Evolutionary conservation across 2,888 invertebrate species (phyloP), one percentile per base, ranked within the genome.

Genomic region (Dorcus hopei): DNA sequence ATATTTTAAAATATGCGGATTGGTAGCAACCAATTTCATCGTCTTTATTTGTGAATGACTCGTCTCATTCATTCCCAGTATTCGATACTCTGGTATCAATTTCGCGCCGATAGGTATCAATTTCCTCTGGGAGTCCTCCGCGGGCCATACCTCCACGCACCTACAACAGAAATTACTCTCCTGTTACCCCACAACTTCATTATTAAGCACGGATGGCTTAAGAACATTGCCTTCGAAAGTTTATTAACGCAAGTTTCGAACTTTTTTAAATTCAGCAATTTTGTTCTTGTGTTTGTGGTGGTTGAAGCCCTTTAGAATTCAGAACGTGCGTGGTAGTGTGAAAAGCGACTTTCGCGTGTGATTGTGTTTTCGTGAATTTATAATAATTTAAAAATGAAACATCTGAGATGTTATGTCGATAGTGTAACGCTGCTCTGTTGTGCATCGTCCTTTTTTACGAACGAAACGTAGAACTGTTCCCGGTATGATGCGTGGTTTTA

Each of bases 51-150:
- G 68, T 70, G 70, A 70, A 70, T 68, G 67, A 63, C 54, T 59
- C 43, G 63, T 58, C 61, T 57, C 65, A 66, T 67, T 67, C 65
- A 67, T 68, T 69, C 68, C 67, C 68, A 69, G 64, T 56, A 67
- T 60, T 54, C 59, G 65, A 67, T 66, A 66, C 63, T 54, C 52
- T 53, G 43, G 61, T 69, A 68, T 69, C 69, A 62, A 65, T 70
- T 65, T 59, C 67, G 43, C 64, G 52, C 54, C 53, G 64, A 61
- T 57, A 53, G 54, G 66, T 68, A 69, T 71, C 69, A 61, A 60
- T 69, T 71, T 67, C 70, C 65, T 61, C 66, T 67, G 70, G 67
- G 70, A 70, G 68, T 66, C 65, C 59, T 63, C 65, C 63, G 64
- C 66, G 62, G 64, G 61, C 64, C 62, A 61, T 61, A 66, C 58